Percentiles rank a stretch among this genome's conserved stretches.
phyloP scores from a whole-genome alignment of 2,888 invertebrate genomes.

The Slavum lentiscoides region DNA sequence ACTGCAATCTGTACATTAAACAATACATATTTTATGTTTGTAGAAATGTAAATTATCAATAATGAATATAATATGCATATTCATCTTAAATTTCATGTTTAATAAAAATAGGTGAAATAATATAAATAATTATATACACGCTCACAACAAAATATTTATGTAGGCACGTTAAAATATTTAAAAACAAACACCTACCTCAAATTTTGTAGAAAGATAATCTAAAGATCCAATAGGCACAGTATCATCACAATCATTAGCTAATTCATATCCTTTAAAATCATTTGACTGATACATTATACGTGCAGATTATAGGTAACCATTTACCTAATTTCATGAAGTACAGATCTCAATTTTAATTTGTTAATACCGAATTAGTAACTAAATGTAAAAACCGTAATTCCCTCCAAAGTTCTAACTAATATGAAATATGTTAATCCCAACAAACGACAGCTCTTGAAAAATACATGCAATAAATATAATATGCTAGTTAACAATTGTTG shows the following conservation, averaged over 20 bases:
- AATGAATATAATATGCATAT: neutral
- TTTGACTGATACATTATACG: constrained; percentile 2
- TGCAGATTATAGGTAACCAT: neutral
- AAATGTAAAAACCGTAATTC: neutral
- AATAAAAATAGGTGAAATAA: neutral
- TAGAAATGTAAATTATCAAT: neutral
- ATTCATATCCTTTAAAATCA: constrained; percentile 28
- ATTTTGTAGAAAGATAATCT: constrained; percentile 54
- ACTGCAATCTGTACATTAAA: too few species aligned
- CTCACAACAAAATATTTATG: neutral
- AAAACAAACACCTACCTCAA: constrained; percentile 52
- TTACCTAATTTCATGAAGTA: neutral
- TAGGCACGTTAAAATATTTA: neutral
- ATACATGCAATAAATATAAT: neutral
- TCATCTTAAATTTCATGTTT: neutral
- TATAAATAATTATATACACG: neutral
- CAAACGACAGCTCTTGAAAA: neutral
- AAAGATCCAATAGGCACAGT: constrained; percentile 47
- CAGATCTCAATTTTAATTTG: neutral
- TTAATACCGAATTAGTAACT: neutral
- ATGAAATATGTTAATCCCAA: neutral
- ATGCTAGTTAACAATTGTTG: neutral
- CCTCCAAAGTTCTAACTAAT: neutral
- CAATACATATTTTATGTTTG: neutral
- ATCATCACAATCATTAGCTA: constrained; percentile 10